phyloP scores from a whole-genome alignment of 2,113 vertebrate genomes.

The Benitochromis conjunctus region DNA sequence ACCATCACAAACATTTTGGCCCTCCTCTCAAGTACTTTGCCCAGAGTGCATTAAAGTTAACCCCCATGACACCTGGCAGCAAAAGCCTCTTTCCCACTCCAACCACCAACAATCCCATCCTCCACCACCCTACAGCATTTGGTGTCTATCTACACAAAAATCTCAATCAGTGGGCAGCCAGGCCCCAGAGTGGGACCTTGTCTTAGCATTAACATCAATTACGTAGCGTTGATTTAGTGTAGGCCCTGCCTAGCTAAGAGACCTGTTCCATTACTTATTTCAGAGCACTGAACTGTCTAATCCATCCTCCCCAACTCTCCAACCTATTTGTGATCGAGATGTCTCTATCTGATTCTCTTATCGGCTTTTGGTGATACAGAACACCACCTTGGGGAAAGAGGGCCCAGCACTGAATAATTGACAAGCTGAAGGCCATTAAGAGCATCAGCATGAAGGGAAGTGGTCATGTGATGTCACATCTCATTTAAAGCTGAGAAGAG shows the following conservation, averaged over 20 bases:
- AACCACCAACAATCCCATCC: background rate
- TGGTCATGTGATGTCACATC: conserved; percentile 44
- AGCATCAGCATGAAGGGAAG: conserved; percentile 45
- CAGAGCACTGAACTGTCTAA: background rate
- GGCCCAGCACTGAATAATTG: conserved; percentile 70
- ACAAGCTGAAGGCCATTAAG: conserved; percentile 67
- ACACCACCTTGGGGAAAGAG: conserved; percentile 48
- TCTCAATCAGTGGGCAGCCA: conserved; percentile 27
- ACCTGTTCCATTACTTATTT: conserved; percentile 54
- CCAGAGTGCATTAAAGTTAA: conserved; percentile 61
- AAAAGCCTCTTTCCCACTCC: conserved; percentile 20
- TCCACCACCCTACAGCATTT: background rate
- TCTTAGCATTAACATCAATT: conserved; percentile 67
- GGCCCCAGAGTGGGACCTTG: conserved; percentile 23
- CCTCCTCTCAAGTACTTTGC: conserved; percentile 37
- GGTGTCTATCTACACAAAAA: conserved; percentile 45
- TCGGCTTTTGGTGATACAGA: conserved; percentile 50
- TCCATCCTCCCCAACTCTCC: background rate
- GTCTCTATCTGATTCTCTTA: conserved; percentile 37
- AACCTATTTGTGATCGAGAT: conserved; percentile 22
- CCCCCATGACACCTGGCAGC: conserved; percentile 56
- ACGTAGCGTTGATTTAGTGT: conserved; percentile 60
- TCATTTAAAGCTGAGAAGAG: conserved; percentile 7
- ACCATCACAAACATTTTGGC: conserved; percentile 33
- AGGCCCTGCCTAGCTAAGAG: conserved; percentile 19